Percentiles rank a stretch among this genome's conserved stretches.
phyloP scores from a whole-genome alignment of 2,888 invertebrate genomes.

The Pyrrhia umbra region DNA sequence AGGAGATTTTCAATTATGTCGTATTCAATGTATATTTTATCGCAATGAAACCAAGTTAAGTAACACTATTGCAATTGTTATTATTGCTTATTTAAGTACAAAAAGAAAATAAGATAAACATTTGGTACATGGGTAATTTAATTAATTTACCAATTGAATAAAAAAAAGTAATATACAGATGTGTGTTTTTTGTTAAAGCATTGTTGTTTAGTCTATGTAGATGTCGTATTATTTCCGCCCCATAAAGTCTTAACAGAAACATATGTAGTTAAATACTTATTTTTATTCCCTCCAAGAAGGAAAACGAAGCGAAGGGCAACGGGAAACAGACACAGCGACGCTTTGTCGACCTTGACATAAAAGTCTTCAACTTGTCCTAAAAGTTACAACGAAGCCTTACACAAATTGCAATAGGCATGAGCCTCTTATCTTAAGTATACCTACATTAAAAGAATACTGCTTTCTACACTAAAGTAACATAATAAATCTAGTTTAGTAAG shows the following conservation, averaged over 20 bases:
- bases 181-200: too few relatives aligned
- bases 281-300: neutral
- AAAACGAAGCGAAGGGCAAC: constrained; percentile 6
- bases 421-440: constrained; percentile 3
- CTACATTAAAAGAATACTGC: constrained; percentile 7
- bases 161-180: too few relatives aligned
- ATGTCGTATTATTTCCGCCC: constrained; percentile 1
- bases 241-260: neutral
- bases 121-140: too few relatives aligned
- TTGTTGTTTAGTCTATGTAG: constrained; percentile 7
- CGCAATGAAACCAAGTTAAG: too few relatives aligned
- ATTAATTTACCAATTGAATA: too few relatives aligned
- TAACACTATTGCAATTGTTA: too few relatives aligned
- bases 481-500: neutral
- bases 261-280: neutral
- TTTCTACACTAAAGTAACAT: neutral
- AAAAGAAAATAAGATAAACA: too few relatives aligned
- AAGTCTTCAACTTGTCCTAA: constrained; percentile 8
- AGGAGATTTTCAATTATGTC: too few relatives aligned
- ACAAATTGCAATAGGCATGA: constrained; percentile 21
- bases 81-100: too few relatives aligned
- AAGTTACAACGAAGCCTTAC: constrained; percentile 17
- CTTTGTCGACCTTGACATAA: constrained; percentile 39
- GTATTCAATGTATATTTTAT: too few relatives aligned
- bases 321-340: constrained; percentile 47